phyloP scores from a whole-genome alignment of 1,140 invertebrate genomes.

The Adelges cooleyi region DNA sequence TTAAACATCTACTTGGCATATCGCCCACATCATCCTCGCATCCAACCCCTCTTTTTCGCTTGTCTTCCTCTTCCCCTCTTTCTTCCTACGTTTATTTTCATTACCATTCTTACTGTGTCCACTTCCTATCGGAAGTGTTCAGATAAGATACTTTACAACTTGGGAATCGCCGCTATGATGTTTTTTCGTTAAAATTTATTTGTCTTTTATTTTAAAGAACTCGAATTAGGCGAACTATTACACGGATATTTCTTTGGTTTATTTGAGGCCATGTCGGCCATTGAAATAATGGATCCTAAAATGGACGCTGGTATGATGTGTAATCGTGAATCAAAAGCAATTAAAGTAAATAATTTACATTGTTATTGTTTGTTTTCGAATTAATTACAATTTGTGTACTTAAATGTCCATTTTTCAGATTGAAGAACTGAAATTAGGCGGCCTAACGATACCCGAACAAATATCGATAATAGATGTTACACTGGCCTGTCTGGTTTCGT shows the following conservation, averaged over 20 bases:
- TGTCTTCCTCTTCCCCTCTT: no score
- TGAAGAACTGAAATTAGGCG: constrained; percentile 66
- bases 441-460: constrained; percentile 55
- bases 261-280: constrained; percentile 98
- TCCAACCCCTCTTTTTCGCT: no score
- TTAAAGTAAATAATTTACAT: constrained; percentile 1
- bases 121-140: no score
- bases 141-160: no score
- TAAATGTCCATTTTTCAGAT: constrained; percentile 46
- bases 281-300: constrained; percentile 99
- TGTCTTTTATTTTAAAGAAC: constrained; percentile 39
- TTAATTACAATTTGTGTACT: no score
- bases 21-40: no score
- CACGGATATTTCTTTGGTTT: constrained; percentile 86
- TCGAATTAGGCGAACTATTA: constrained; percentile 75
- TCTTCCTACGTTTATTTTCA: no score
- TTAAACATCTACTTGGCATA: no score
- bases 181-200: no score
- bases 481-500: constrained; percentile 82
- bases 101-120: no score
- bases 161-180: no score
- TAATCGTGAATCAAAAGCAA: constrained; percentile 68
- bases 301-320: constrained; percentile 99
- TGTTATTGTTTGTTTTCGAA: not conserved
- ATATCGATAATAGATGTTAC: constrained; percentile 89